Percentiles rank a stretch among this genome's conserved stretches.
phyloP scores from a whole-genome alignment of 1,140 invertebrate genomes.

The Drosophila arawakana region DNA sequence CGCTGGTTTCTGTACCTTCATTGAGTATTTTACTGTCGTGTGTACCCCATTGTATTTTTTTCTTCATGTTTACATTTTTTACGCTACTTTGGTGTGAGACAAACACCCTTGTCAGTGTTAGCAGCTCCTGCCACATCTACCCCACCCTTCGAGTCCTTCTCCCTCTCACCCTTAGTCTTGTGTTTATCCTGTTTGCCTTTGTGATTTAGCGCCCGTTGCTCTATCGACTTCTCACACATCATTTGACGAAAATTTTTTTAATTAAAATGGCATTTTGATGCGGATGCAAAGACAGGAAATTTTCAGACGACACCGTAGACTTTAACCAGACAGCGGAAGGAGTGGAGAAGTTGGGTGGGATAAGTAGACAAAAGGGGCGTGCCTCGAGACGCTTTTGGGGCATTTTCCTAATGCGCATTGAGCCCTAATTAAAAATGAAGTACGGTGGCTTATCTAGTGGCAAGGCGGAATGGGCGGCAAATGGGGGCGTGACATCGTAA shows the following conservation, averaged over 20 bases:
- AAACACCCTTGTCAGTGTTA: slow-evolving; percentile 55
- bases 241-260: slow-evolving; percentile 67
- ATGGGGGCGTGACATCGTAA: slow-evolving; percentile 53
- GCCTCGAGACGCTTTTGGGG: slow-evolving; percentile 63
- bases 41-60: background rate
- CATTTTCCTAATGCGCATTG: slow-evolving; percentile 74
- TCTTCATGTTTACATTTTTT: background rate
- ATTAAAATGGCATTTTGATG: slow-evolving; percentile 78
- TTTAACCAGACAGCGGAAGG: background rate
- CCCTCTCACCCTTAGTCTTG: background rate
- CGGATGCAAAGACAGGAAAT: slow-evolving; percentile 29
- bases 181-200: slow-evolving; percentile 70
- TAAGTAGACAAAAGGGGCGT: slow-evolving; percentile 54
- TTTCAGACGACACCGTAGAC: background rate
- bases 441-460: slow-evolving; percentile 58
- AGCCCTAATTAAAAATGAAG: slow-evolving; percentile 74
- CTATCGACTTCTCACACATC: slow-evolving; percentile 82
- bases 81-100: slow-evolving; percentile 8
- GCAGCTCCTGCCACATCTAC: background rate
- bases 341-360: too few relatives aligned
- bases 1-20: too few relatives aligned
- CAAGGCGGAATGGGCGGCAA: slow-evolving; percentile 1
- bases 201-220: slow-evolving; percentile 68
- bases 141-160: background rate
- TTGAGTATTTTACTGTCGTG: too few relatives aligned